Base-by-base conservation (phyloP, 2,113 vertebrate species). In the Trachemys scripta region DNA sequence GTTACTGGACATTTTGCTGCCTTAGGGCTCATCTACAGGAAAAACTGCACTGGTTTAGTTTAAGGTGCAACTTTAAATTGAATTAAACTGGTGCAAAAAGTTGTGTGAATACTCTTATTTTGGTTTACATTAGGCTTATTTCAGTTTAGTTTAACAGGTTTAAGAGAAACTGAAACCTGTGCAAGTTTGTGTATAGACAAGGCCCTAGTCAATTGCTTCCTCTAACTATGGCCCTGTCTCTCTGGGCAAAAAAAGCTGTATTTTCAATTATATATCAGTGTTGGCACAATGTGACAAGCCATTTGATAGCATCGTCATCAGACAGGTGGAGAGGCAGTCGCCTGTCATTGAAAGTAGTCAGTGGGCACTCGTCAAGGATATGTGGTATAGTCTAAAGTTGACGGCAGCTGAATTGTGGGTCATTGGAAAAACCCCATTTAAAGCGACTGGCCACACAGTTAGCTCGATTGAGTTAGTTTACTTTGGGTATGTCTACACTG, bases 121-220 rank as follows among this genome's bases (percentile, higher is more conserved):
- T 95, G 89, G 89, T 89, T 96, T 89, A 93, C 84, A 95, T 97
- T 93, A 94, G 83, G 80, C 72, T 94, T 53, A 38, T 42, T 96
- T 95, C 88, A 91, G 38, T 92, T 97, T 78, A 89, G 87, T 57
- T 84, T 79, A 88, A 94, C 85, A 95, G 96, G 95, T 94, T 95
- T 95, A 94, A 95, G 83, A 89, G 87, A 92, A 94, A 87, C 90
- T 93, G 88, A 95, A 95, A 89, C 72, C 83, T 5, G 57, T 42
- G n/a, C 20, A 42, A 20, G 8, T 38, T 72, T 75, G 69, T 42
- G n/a, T 75, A 24, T 38, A 42, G n/a, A n/a, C n/a, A 75, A 75
- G 22, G 38, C 38, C n/a, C n/a, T 75, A 42, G 2, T 42, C 38
- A 38, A 42, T 38, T 75, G 69, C 94, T 87, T 89, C 89, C 95